Evolutionary conservation across 2,797 vertebrate genomes (phyloP), one percentile per base, ranked within the genome.

Genomic region (Xerus rutilus): DNA sequence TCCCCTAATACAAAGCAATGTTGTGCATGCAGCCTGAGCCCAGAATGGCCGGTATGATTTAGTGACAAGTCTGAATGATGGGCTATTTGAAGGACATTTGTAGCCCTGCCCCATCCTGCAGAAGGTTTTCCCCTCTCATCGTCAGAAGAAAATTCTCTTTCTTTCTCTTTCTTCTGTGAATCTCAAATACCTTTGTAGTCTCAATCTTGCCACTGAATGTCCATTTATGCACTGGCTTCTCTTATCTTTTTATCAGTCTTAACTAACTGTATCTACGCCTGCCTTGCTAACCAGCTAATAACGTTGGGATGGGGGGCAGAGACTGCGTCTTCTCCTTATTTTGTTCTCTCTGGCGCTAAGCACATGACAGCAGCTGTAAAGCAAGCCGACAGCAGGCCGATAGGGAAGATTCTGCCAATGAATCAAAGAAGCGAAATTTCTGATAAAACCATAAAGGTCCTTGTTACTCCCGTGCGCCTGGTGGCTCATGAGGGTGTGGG

Each of bases 151-250:
- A n/a, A 39, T 39, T 39, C 39, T 39, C 39, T 39, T 39, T 39
- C 39, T 39, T 39, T 15, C 20, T 7, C 45, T 9, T 30, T 35
- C 45, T 93, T 6, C 28, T 13, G 74, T 76, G 64, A 62, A 30
- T 20, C 52, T 57, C 39, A 9, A 0, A 6, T 28, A 64, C 43
- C n/a, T 28, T 77, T 52, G 64, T 18, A 32, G n/a, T 39, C 32
- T 64, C 7, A 1, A 1, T 20, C 54, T 45, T 32, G 74, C 43
- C 21, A 11, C 2, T 0, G 8, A 35, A 30, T 0, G 1, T 43
- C 73, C n/a, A 39, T 7, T 28, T 8, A 30, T 5, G 32, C 11
- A 8, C 70, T 4, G 49, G 43, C 72, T 64, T 4, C 59, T 10
- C 5, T 28, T 23, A 32, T 13, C 18, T 7, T 13, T 43, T 64